These are phyloP conservation scores for Polypedilum vanderplanki DNA, from an alignment of 1,140 invertebrate genomes.

Conservation along the genomic window DNA sequence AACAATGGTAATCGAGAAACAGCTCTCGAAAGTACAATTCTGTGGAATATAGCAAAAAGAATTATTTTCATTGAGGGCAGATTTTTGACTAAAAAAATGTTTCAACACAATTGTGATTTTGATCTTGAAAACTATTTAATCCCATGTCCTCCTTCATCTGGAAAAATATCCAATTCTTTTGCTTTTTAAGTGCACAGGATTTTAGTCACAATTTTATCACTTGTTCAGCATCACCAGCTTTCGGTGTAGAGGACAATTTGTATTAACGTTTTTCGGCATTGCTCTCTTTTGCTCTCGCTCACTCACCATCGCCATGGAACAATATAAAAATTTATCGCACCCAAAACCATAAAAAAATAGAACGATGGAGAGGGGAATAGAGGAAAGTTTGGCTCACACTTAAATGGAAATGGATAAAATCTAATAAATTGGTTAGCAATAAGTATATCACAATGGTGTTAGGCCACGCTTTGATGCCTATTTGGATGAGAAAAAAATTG, in stretches of 20 bases:
- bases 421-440: constrained; percentile 19
- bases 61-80: too few relatives aligned
- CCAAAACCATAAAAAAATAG: constrained; percentile 6
- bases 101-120: neutral
- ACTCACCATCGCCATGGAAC: neutral
- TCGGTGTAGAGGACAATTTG: neutral
- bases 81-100: too few relatives aligned
- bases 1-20: neutral
- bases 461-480: constrained; percentile 12
- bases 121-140: constrained; percentile 19
- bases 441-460: constrained; percentile 12
- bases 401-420: constrained; percentile 19
- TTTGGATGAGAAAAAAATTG: neutral
- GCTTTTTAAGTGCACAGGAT: neutral
- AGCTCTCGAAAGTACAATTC: constrained; percentile 2
- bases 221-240: constrained; percentile 16
- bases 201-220: constrained; percentile 6
- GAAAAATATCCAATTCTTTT: neutral
- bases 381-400: neutral
- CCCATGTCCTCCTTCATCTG: neutral
- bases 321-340: constrained; percentile 19
- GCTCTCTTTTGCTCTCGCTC: neutral
- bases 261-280: neutral
- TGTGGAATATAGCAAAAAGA: too few relatives aligned
- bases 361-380: too few relatives aligned